These are phyloP conservation scores for Halictus quadricinctus DNA, from an alignment of 2,888 invertebrate species.

Conservation along the genomic window DNA sequence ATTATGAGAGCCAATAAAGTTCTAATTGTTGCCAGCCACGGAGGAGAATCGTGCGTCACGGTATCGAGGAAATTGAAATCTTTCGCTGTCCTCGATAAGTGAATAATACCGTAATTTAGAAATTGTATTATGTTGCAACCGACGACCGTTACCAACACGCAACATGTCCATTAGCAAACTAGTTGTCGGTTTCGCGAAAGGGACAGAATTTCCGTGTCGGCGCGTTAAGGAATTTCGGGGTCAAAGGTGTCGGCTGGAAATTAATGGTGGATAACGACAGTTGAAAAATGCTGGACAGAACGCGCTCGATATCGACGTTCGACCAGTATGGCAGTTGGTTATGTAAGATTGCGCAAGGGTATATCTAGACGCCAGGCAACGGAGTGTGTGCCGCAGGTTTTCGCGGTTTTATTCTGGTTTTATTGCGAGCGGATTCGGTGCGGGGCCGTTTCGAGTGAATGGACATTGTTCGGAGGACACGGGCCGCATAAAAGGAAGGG, in stretches of 20 bases:
- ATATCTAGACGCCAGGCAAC: not conserved
- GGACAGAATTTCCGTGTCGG: not conserved
- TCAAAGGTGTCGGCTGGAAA: not conserved
- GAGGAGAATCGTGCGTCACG: too few relatives aligned
- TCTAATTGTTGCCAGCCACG: too few relatives aligned
- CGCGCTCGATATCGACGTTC: not conserved
- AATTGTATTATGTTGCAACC: not conserved
- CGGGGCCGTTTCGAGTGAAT: conserved; percentile 55
- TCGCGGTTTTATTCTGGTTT: conserved; percentile 37
- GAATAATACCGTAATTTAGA: not conserved
- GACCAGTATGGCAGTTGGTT: not conserved
- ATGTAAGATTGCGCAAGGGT: not conserved
- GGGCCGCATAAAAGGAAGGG: conserved; percentile 47
- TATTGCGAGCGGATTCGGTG: conserved; percentile 52
- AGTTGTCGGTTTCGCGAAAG: not conserved
- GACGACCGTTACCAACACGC: too few relatives aligned
- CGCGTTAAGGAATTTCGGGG: not conserved
- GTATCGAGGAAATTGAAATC: not conserved
- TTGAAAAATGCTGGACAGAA: not conserved
- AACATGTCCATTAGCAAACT: not conserved
- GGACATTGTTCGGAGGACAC: conserved; percentile 58
- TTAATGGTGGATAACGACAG: not conserved
- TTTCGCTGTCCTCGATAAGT: not conserved
- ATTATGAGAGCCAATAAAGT: too few relatives aligned
- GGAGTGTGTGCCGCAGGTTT: not conserved